These are phyloP conservation scores for Paramormyrops kingsleyae DNA, from an alignment of 2,113 vertebrate species.

Conservation along the genomic window DNA sequence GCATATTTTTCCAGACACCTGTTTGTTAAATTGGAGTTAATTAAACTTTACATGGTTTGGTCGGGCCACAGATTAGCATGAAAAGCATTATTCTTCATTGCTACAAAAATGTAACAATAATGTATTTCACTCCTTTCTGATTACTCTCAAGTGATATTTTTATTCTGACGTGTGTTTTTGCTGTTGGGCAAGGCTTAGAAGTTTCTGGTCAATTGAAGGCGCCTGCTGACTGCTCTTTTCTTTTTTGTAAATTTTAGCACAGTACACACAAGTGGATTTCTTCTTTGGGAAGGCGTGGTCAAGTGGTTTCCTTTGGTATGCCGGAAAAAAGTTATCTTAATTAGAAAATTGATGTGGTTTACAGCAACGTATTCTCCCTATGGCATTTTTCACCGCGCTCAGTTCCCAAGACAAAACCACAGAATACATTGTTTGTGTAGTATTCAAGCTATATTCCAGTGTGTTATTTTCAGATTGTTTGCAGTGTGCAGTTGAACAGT, in stretches of 20 bases:
- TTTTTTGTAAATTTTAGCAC: neutral
- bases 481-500: neutral
- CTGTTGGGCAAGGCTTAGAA: neutral
- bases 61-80: neutral
- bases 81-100: neutral
- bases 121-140: neutral
- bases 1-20: neutral
- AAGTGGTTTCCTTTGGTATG: neutral
- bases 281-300: neutral
- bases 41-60: neutral
- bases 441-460: neutral
- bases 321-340: neutral
- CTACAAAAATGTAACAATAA: neutral
- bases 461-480: neutral
- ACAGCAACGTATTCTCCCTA: neutral
- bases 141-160: neutral
- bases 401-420: neutral
- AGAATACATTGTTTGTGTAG: neutral
- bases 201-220: neutral
- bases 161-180: neutral
- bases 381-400: neutral
- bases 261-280: neutral
- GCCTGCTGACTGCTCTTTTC: neutral
- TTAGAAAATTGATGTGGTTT: neutral
- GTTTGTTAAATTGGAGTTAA: constrained; percentile 3